A percentile compares a stretch with the other conserved stretches of the same genome.
Evolutionary conservation across 2,888 invertebrate species (phyloP).

Genomic region (Hemicrepidius hirtus): DNA sequence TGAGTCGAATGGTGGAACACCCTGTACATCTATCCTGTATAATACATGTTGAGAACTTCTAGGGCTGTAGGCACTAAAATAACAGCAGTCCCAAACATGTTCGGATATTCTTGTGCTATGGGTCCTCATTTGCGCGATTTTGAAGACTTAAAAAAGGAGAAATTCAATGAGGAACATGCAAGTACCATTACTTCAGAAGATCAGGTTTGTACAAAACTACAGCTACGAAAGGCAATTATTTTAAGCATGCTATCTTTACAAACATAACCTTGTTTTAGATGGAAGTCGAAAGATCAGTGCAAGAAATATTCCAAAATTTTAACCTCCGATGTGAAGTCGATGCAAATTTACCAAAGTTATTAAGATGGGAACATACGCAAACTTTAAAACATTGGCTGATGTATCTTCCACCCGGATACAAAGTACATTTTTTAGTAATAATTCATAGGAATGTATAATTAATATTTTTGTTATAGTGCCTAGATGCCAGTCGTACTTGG

Average conservation of each 20-base stretch:
- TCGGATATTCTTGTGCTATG: constrained; percentile 24
- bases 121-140: constrained; percentile 56
- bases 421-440: too few relatives aligned
- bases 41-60: constrained; percentile 9
- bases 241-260: constrained; percentile 16
- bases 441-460: too few relatives aligned
- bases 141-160: constrained; percentile 68
- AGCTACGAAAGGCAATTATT: neutral
- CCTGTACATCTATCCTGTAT: too few relatives aligned
- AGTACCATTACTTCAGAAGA: constrained; percentile 76
- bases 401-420: constrained; percentile 80
- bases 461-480: constrained; percentile 73
- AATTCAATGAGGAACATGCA: constrained; percentile 77
- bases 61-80: neutral
- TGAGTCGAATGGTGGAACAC: too few relatives aligned
- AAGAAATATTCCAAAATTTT: constrained; percentile 74
- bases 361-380: constrained; percentile 78
- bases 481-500: constrained; percentile 98
- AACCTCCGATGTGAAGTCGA: constrained; percentile 73
- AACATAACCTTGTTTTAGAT: constrained; percentile 69
- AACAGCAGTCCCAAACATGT: neutral
- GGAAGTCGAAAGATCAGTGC: constrained; percentile 76
- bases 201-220: constrained; percentile 71
- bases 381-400: constrained; percentile 82
- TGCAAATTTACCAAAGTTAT: constrained; percentile 76